Conservation (phyloP, 2,797 vertebrate species). For the Petrocephalus schoutedeni region DNA sequence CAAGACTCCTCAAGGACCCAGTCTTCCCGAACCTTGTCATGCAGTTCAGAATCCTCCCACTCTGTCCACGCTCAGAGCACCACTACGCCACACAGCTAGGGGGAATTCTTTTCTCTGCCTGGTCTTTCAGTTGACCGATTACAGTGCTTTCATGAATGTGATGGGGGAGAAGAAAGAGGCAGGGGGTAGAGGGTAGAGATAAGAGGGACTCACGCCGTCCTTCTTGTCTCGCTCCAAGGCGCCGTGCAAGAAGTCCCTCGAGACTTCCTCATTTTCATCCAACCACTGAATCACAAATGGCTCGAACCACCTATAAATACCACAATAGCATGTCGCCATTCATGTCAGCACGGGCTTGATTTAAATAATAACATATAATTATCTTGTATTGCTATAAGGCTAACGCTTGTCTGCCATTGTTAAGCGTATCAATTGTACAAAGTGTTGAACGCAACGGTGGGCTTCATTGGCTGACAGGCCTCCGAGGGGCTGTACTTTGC, state of each 20-base stretch:
- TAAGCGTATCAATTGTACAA: neutral
- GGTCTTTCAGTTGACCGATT: neutral
- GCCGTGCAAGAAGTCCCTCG: conserved; percentile 88
- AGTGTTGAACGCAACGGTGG: neutral
- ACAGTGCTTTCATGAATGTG: neutral
- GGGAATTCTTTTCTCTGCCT: neutral
- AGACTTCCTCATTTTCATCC: conserved; percentile 97
- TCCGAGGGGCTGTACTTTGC: neutral
- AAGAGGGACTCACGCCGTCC: conserved; percentile 75
- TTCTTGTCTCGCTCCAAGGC: conserved; percentile 97
- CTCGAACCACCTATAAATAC: conserved; percentile 83
- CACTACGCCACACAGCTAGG: neutral
- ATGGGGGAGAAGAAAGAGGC: neutral
- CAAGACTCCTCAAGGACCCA: neutral
- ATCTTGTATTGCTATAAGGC: neutral
- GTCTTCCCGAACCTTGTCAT: neutral
- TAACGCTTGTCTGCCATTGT: neutral
- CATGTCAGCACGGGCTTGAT: neutral
- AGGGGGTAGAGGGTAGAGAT: conserved; percentile 5
- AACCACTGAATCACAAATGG: conserved; percentile 98
- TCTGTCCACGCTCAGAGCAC: neutral
- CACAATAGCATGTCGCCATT: neutral
- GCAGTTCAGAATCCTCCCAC: neutral
- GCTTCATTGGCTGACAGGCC: neutral
- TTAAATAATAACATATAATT: conserved; percentile 1